A percentile compares a stretch with the other conserved stretches of the same genome.
These are phyloP conservation scores for Anthrax anthrax DNA, from an alignment of 2,888 invertebrate species.

Conservation along the genomic window DNA sequence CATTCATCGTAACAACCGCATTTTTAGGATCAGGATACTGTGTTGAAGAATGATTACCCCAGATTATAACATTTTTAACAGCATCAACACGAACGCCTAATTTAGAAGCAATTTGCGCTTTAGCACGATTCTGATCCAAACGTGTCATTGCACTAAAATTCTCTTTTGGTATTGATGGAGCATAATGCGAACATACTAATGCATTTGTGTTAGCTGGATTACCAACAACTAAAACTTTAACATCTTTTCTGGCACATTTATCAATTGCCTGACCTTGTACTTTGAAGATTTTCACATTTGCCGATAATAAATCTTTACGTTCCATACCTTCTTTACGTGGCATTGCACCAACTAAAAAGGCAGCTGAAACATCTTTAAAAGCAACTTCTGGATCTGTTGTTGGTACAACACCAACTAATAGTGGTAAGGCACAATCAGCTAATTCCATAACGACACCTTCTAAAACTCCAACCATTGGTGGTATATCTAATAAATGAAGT, in stretches of 20 bases:
- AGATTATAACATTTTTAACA: constrained; percentile 86
- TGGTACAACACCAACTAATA: constrained; percentile 69
- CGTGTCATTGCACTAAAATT: constrained; percentile 98
- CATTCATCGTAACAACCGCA: constrained; percentile 44
- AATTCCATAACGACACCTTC: constrained; percentile 97
- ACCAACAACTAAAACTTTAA: constrained; percentile 93
- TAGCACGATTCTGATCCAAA: constrained; percentile 94
- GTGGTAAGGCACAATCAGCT: constrained; percentile 85
- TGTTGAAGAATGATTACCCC: constrained; percentile 99
- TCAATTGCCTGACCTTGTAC: constrained; percentile 91
- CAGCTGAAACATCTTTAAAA: constrained; percentile 92
- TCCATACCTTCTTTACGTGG: constrained; percentile 98
- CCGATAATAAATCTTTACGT: constrained; percentile 89
- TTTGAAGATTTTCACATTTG: constrained; percentile 97
- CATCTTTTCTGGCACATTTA: constrained; percentile 76
- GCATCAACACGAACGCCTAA: constrained; percentile 52
- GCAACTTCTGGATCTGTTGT: constrained; percentile 80
- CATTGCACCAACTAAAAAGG: constrained; percentile 96
- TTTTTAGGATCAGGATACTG: constrained; percentile 90
- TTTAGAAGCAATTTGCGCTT: constrained; percentile 70
- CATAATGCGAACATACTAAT: constrained; percentile 85
- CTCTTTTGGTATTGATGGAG: constrained; percentile 86
- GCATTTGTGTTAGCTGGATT: constrained; percentile 99
- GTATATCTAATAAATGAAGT: constrained; percentile 86
- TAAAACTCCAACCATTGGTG: constrained; percentile 91